phyloP scores from a whole-genome alignment of 2,888 invertebrate genomes.

The Macrostomum cliftonense region DNA sequence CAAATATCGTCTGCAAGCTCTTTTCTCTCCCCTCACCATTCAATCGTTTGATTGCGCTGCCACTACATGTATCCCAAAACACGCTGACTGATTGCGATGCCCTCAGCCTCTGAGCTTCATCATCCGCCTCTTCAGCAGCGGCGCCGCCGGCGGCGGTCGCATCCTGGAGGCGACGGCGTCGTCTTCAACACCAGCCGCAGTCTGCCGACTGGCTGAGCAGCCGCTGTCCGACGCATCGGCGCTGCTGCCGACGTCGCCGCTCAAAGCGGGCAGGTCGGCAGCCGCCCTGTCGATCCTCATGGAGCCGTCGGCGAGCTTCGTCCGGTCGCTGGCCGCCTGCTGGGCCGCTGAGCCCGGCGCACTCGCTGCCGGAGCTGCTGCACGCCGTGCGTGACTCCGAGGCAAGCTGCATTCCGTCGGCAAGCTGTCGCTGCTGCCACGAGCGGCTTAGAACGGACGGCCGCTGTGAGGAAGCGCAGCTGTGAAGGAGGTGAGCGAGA shows the following conservation, averaged over 20 bases:
- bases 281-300: neutral
- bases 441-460: slow-evolving; percentile 24
- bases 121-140: no score
- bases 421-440: slow-evolving; percentile 32
- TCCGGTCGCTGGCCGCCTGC: neutral
- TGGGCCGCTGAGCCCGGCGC: slow-evolving; percentile 45
- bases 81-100: no score
- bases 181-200: no score
- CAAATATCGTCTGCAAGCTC: no score
- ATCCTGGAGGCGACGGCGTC: no score
- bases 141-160: no score
- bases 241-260: neutral
- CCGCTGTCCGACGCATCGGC: no score
- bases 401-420: slow-evolving; percentile 43
- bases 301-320: neutral
- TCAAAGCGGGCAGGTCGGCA: neutral
- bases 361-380: slow-evolving; percentile 54
- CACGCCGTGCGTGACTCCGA: slow-evolving; percentile 57
- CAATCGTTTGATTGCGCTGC: no score
- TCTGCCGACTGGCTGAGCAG: no score
- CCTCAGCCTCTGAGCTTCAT: no score
- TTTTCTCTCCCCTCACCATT: no score
- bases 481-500: slow-evolving; percentile 41
- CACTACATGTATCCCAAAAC: no score
- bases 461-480: slow-evolving; percentile 42